Base-by-base conservation (phyloP, 2,888 invertebrate genomes). In the Agrochola lychnidis region DNA sequence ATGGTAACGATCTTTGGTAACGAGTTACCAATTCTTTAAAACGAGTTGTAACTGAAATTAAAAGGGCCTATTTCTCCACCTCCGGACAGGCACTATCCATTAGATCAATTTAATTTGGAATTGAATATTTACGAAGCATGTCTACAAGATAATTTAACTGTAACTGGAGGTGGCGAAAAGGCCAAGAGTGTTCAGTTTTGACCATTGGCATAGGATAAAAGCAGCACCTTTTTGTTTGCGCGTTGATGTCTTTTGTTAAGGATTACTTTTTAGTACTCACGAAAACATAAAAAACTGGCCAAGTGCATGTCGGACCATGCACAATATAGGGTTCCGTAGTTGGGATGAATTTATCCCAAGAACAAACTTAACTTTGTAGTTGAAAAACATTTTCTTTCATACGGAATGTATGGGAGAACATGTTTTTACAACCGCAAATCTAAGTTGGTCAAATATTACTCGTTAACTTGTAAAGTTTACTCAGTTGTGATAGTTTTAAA, bases 171-270 rank as follows among this genome's bases (percentile, higher is more conserved):
- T 30, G 7, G 4, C 16, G 30, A 7, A 25, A 57, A 51, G 10
- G 0, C 2, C 25, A 22, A 51, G 12, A 61, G 25, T 30, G 9
- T 62, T 19, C 2, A 30, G 45, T 25, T 19, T 51, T 16, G 22
- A 53, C 22, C 9, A 40, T 4, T 25, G 10, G 0, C 10, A 12
- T 66, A 14, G 4, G 0, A 48, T n/a, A 30, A 14, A 30, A 12
- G 9, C 6, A 7, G n/a, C 22, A 51, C 30, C 9, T 4, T 6
- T 12, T 0, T 9, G 19, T 4, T 40, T 2, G 22, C 56, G 72
- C 81, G 81, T 82, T 82, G 70, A 84, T 70, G 81, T 84, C 81
- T 82, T 82, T 79, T 70, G 53, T 74, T 51, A 45, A 36, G 42
- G 12, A 57, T 45, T n/a, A 51, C 25, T 56, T 61, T 51, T 51